phyloP scores from a whole-genome alignment of 2,797 vertebrate species.

The Hipposideros larvatus region DNA sequence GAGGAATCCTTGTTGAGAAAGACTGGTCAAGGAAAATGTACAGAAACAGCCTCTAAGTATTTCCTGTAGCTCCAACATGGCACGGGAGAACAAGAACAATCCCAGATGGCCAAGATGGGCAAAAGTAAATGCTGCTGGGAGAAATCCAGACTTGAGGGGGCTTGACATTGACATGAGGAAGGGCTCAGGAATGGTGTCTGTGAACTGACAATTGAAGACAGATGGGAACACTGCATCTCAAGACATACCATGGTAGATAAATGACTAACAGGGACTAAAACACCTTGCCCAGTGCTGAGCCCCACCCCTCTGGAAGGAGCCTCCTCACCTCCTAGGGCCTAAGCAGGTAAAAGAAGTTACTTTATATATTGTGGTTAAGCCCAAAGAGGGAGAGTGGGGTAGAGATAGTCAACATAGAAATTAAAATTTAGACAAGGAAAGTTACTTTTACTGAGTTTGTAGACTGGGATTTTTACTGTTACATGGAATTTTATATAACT shows the following conservation, averaged over 20 bases:
- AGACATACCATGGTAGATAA: rapidly evolving
- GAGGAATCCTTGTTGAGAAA: neutral
- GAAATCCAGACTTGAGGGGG: rapidly evolving
- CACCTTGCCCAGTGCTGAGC: neutral
- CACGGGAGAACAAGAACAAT: neutral
- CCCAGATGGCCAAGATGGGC: rapidly evolving
- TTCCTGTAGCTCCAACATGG: neutral
- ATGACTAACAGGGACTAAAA: neutral
- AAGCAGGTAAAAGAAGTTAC: neutral
- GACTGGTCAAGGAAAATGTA: neutral
- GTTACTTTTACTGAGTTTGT: neutral
- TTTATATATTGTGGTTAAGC: neutral
- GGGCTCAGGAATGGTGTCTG: rapidly evolving
- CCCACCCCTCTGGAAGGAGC: rapidly evolving
- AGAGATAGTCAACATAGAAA: neutral
- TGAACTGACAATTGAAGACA: neutral
- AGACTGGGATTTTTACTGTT: neutral
- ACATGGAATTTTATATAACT: neutral
- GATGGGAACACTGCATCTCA: neutral
- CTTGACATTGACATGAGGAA: neutral
- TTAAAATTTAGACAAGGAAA: neutral
- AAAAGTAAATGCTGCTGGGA: neutral
- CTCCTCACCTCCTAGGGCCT: neutral
- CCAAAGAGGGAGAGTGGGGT: rapidly evolving
- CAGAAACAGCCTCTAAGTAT: neutral